These are phyloP conservation scores for Merodon equestris DNA, from an alignment of 2,888 invertebrate genomes.

Conservation along the genomic window DNA sequence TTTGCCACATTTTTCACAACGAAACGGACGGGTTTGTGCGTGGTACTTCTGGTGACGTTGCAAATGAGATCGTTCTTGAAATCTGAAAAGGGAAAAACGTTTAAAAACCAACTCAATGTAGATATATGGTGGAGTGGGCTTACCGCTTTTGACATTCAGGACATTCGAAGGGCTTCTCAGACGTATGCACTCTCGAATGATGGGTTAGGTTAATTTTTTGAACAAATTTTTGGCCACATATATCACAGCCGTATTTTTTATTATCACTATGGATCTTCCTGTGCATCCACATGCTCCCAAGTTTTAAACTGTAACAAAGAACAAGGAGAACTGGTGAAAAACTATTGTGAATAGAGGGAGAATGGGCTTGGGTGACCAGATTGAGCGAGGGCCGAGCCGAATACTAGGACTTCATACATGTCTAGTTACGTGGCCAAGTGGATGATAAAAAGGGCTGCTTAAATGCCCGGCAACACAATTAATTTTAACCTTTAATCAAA, in stretches of 20 bases:
- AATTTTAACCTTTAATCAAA: too few species aligned
- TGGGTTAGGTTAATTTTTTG: constrained; percentile 79
- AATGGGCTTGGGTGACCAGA: too few species aligned
- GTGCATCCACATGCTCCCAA: constrained; percentile 79
- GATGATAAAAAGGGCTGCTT: too few species aligned
- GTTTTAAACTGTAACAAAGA: constrained; percentile 73
- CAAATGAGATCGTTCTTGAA: constrained; percentile 78
- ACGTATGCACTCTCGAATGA: constrained; percentile 77
- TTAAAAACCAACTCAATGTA: background rate
- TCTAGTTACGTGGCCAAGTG: too few species aligned
- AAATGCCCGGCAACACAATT: too few species aligned
- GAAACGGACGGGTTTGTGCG: constrained; percentile 77
- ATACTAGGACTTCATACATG: too few species aligned
- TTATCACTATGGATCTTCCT: constrained; percentile 78
- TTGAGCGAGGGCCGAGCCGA: too few species aligned
- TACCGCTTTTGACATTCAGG: constrained; percentile 78
- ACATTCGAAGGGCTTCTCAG: constrained; percentile 77
- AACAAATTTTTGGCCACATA: constrained; percentile 79
- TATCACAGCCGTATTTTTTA: constrained; percentile 78
- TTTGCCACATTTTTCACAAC: constrained; percentile 78
- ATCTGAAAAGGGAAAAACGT: constrained; percentile 67
- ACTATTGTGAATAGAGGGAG: too few species aligned
- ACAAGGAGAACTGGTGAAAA: too few species aligned
- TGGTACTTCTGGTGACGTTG: constrained; percentile 79
- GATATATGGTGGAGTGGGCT: background rate